Conservation (phyloP, 2,113 vertebrate species). For the Nesoenas mayeri region DNA sequence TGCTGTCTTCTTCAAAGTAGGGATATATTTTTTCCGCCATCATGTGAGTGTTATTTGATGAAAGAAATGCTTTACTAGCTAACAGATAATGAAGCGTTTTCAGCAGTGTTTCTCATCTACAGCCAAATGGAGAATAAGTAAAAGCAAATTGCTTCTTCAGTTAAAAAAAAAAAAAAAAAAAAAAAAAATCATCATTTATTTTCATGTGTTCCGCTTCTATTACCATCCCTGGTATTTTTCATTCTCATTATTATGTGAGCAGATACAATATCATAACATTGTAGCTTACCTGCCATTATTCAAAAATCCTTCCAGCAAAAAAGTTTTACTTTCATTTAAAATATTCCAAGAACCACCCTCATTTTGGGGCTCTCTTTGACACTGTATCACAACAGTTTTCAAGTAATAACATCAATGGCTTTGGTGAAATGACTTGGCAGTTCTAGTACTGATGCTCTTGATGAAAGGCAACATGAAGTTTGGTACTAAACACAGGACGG, state of each 20-base stretch:
- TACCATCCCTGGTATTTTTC: background rate
- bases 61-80: slow-evolving; percentile 74
- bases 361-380: background rate
- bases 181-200: background rate
- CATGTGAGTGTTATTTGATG: slow-evolving; percentile 77
- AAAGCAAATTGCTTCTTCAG: slow-evolving; percentile 57
- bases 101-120: slow-evolving; percentile 69
- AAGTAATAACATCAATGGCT: background rate
- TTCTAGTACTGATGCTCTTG: background rate
- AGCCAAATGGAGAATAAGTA: slow-evolving; percentile 73
- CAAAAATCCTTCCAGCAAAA: background rate
- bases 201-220: slow-evolving; percentile 35
- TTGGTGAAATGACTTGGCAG: background rate
- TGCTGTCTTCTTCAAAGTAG: slow-evolving; percentile 61
- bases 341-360: background rate
- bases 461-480: background rate
- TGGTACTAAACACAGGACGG: background rate
- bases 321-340: background rate
- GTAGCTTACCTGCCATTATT: background rate
- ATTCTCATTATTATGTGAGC: background rate
- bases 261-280: background rate
- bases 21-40: slow-evolving; percentile 65
- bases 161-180: background rate
- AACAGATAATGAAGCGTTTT: slow-evolving; percentile 67
- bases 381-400: background rate